phyloP scores from a whole-genome alignment of 2,113 vertebrate species.

The Tamias sibiricus region DNA sequence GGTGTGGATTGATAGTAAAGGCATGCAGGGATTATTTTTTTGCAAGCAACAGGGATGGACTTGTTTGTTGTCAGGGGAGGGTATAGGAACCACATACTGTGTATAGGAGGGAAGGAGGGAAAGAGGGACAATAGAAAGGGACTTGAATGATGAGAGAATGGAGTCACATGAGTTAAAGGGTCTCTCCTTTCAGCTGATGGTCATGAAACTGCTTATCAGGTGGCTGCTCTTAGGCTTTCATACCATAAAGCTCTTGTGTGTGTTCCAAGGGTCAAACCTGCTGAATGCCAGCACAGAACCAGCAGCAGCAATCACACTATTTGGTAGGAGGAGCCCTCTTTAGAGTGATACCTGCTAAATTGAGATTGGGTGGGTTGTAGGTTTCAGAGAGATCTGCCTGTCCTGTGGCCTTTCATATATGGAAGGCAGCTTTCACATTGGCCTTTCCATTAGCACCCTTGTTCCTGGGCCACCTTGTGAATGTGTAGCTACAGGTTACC shows the following conservation, averaged over 20 bases:
- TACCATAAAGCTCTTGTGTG: background rate
- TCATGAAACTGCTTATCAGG: background rate
- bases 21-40: rapidly evolving
- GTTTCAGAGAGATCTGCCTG: background rate
- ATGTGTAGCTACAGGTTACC: too few species aligned
- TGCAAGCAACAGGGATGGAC: background rate
- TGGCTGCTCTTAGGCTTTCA: background rate
- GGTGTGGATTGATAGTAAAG: rapidly evolving
- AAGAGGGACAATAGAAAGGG: background rate
- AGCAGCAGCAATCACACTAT: too few species aligned
- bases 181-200: background rate
- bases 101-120: too few species aligned
- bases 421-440: background rate
- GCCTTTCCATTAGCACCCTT: background rate
- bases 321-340: background rate
- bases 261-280: background rate
- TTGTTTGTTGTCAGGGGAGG: background rate
- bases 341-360: background rate
- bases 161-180: background rate
- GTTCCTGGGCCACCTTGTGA: background rate
- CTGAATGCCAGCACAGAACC: background rate
- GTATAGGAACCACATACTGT: background rate
- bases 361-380: rapidly evolving
- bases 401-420: background rate
- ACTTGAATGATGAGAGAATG: background rate